Conservation (phyloP, 2,888 invertebrate species). For the Cheilosia vulpina region DNA sequence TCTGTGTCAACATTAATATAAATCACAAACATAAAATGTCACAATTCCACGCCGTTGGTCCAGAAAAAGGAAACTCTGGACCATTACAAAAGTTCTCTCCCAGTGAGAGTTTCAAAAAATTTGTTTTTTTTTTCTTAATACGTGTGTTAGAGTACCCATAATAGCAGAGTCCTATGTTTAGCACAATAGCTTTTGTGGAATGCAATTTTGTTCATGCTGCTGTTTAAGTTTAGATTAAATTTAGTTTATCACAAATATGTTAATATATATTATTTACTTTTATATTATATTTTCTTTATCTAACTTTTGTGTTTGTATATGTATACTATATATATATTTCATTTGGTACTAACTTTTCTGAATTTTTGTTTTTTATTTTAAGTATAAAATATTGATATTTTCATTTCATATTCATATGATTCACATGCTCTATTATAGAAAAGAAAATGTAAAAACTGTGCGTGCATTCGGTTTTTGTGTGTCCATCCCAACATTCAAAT, state of each 20-base stretch:
- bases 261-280: conserved; percentile 47
- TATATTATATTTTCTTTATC: conserved; percentile 60
- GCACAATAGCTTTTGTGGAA: conserved; percentile 50
- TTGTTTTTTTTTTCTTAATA: conserved; percentile 27
- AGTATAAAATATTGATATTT: conserved; percentile 75
- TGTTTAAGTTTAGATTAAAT: conserved; percentile 62
- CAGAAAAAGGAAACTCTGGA: conserved; percentile 52
- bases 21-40: conserved; percentile 44
- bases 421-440: conserved; percentile 56
- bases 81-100: conserved; percentile 31
- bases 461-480: conserved; percentile 63
- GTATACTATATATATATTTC: conserved; percentile 47
- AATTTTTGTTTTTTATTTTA: conserved; percentile 23
- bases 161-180: conserved; percentile 20
- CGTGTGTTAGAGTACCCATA: conserved; percentile 26
- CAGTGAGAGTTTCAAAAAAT: conserved; percentile 47
- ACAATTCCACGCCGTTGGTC: conserved; percentile 59
- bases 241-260: conserved; percentile 73
- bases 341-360: conserved; percentile 53
- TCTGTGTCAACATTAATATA: conserved; percentile 26
- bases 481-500: conserved; percentile 41
- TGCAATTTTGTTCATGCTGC: conserved; percentile 27
- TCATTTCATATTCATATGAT: conserved; percentile 64
- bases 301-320: conserved; percentile 67
- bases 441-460: conserved; percentile 48